A percentile compares a stretch with the other conserved stretches of the same genome.
Conservation (phyloP, 2,113 vertebrate genomes). For the Pelvicachromis taeniatus region DNA sequence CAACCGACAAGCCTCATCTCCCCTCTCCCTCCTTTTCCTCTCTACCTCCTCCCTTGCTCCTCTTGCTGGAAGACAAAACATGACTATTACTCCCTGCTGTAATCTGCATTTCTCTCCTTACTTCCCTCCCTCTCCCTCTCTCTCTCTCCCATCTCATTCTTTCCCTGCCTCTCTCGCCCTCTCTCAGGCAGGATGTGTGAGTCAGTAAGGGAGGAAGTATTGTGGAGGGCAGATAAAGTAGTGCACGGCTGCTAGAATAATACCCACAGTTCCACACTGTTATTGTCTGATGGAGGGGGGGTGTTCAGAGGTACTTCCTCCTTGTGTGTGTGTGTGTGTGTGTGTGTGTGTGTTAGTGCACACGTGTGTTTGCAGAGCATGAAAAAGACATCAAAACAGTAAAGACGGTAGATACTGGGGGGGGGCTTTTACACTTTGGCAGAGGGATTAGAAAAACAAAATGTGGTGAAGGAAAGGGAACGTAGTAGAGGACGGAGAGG, state of each 20-base stretch:
- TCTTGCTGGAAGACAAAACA: conserved; percentile 64
- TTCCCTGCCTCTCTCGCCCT: conserved; percentile 36
- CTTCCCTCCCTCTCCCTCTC: neutral
- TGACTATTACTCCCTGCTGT: conserved; percentile 44
- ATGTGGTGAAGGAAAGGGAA: conserved; percentile 45
- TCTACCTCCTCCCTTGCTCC: conserved; percentile 43
- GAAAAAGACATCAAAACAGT: conserved; percentile 22
- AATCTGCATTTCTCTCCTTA: conserved; percentile 2
- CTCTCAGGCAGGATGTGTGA: conserved; percentile 71
- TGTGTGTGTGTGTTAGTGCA: neutral
- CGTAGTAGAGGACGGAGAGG: conserved; percentile 32
- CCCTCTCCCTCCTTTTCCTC: conserved; percentile 40
- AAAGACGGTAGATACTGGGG: conserved; percentile 16
- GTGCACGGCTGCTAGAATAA: conserved; percentile 76
- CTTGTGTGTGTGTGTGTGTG: neutral
- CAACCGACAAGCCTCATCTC: conserved; percentile 9
- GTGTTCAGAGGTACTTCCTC: conserved; percentile 71
- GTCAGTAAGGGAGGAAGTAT: conserved; percentile 78
- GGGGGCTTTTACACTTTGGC: conserved; percentile 10
- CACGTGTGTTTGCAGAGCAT: neutral
- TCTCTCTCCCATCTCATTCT: neutral
- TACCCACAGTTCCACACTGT: conserved; percentile 72
- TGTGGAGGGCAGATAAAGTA: conserved; percentile 84
- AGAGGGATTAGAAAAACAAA: conserved; percentile 32
- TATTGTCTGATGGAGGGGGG: conserved; percentile 72